Conservation (phyloP, 2,888 invertebrate genomes). For the Coremacera marginata region DNA sequence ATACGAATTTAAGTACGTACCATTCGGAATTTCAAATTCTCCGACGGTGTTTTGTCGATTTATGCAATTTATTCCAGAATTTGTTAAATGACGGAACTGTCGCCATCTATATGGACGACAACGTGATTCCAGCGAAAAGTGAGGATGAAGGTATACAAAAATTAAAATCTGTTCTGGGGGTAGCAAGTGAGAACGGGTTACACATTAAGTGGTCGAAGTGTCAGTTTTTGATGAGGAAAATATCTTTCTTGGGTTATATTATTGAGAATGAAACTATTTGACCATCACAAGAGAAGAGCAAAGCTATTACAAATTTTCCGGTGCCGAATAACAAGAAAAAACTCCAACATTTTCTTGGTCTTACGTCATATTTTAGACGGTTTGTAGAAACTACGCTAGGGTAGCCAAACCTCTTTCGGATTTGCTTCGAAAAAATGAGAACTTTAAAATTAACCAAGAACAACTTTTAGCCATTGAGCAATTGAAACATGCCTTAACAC, state of each 20-base stretch:
- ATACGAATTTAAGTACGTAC: slow-evolving; percentile 44
- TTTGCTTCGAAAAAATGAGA: slow-evolving; percentile 45
- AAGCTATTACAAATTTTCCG: slow-evolving; percentile 42
- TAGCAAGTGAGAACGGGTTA: slow-evolving; percentile 21
- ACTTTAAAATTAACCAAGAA: slow-evolving; percentile 49
- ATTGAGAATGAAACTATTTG: slow-evolving; percentile 32
- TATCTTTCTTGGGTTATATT: slow-evolving; percentile 36
- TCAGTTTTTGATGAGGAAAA: slow-evolving; percentile 23
- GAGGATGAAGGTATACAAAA: slow-evolving; percentile 38
- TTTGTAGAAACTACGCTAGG: slow-evolving; percentile 24
- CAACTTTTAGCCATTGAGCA: slow-evolving; percentile 34
- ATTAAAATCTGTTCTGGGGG: slow-evolving; percentile 8
- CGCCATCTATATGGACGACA: slow-evolving; percentile 46
- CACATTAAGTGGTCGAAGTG: slow-evolving; percentile 39
- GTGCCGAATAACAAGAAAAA: slow-evolving; percentile 38
- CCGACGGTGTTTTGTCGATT: slow-evolving; percentile 45
- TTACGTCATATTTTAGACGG: slow-evolving; percentile 46
- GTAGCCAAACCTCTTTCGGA: slow-evolving; percentile 52
- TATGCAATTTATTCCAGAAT: slow-evolving; percentile 42
- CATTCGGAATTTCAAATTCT: slow-evolving; percentile 44
- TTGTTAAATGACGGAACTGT: slow-evolving; percentile 37
- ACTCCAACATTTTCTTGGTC: slow-evolving; percentile 42
- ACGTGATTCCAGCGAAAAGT: slow-evolving; percentile 41
- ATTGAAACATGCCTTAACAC: background rate
- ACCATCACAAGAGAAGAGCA: slow-evolving; percentile 31